These are phyloP conservation scores for Denticeps clupeoides DNA, from an alignment of 2,797 vertebrate genomes.

Conservation along the genomic window DNA sequence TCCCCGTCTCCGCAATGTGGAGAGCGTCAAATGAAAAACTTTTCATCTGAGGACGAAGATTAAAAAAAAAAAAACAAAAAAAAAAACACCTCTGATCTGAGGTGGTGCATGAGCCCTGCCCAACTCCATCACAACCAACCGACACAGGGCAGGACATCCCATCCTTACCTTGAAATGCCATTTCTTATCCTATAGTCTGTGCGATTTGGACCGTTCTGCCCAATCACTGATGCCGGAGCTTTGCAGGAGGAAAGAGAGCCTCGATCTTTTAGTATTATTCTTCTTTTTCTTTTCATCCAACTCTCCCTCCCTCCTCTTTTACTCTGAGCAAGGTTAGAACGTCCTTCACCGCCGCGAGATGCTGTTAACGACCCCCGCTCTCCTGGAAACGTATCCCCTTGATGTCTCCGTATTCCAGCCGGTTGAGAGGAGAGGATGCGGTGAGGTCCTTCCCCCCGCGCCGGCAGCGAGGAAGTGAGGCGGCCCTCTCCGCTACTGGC, in stretches of 20 bases:
- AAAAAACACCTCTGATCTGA: no score
- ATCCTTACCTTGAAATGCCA: slow-evolving; percentile 53
- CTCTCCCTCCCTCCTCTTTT: neutral
- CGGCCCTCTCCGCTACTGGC: slow-evolving; percentile 16
- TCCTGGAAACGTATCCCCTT: no score
- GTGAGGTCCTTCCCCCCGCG: slow-evolving; percentile 8
- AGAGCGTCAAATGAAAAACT: no score
- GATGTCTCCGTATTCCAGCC: slow-evolving; percentile 17
- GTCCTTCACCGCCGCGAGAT: neutral
- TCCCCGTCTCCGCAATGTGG: no score
- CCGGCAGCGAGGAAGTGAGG: slow-evolving; percentile 8
- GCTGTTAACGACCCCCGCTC: no score
- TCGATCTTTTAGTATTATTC: neutral
- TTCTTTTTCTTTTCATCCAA: neutral
- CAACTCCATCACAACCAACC: neutral
- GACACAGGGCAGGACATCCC: neutral
- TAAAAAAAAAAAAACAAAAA: no score
- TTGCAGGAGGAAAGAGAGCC: slow-evolving; percentile 21
- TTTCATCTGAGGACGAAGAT: no score
- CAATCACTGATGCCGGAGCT: slow-evolving; percentile 14
- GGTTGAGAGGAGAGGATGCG: slow-evolving; percentile 4
- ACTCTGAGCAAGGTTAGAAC: neutral
- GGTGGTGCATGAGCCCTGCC: no score
- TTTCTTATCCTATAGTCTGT: slow-evolving; percentile 49
- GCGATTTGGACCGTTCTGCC: slow-evolving; percentile 24